Conservation (phyloP, 2,113 vertebrate species). For the Xiphophorus maculatus region DNA sequence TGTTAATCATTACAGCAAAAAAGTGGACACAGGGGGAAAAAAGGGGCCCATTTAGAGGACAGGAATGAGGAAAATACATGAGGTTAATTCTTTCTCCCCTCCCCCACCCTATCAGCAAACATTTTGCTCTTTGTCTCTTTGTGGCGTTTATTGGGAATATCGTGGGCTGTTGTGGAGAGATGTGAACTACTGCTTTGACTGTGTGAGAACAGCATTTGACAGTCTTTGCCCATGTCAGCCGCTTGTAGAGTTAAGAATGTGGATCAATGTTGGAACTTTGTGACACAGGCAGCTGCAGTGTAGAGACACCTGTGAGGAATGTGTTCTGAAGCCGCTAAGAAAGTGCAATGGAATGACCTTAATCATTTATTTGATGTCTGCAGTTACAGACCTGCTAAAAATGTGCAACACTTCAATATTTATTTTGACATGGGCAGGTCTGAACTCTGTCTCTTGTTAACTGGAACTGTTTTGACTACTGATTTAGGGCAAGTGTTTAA, state of each 20-base stretch:
- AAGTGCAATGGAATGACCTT: slow-evolving; percentile 40
- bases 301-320: slow-evolving; percentile 29
- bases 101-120: slow-evolving; percentile 60
- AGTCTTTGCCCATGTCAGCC: slow-evolving; percentile 37
- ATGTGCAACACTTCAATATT: slow-evolving; percentile 24
- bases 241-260: slow-evolving; percentile 51
- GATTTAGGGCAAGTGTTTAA: slow-evolving; percentile 17
- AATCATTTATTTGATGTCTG: slow-evolving; percentile 30
- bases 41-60: slow-evolving; percentile 48
- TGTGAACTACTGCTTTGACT: slow-evolving; percentile 40
- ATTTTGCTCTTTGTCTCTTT: slow-evolving; percentile 59
- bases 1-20: slow-evolving; percentile 82
- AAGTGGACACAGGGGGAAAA: slow-evolving; percentile 50
- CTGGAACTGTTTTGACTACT: slow-evolving; percentile 60
- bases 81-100: slow-evolving; percentile 26
- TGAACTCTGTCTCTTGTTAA: slow-evolving; percentile 39
- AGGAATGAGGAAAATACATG: slow-evolving; percentile 72
- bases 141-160: slow-evolving; percentile 52
- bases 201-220: slow-evolving; percentile 65
- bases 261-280: slow-evolving; percentile 57
- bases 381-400: slow-evolving; percentile 3
- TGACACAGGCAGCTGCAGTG: slow-evolving; percentile 50
- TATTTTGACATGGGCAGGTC: slow-evolving; percentile 16
- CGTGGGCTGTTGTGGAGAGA: slow-evolving; percentile 25
- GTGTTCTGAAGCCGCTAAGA: slow-evolving; percentile 28